These are phyloP conservation scores for Hylomyscus alleni DNA, from an alignment of 2,797 vertebrate species.

Conservation along the genomic window DNA sequence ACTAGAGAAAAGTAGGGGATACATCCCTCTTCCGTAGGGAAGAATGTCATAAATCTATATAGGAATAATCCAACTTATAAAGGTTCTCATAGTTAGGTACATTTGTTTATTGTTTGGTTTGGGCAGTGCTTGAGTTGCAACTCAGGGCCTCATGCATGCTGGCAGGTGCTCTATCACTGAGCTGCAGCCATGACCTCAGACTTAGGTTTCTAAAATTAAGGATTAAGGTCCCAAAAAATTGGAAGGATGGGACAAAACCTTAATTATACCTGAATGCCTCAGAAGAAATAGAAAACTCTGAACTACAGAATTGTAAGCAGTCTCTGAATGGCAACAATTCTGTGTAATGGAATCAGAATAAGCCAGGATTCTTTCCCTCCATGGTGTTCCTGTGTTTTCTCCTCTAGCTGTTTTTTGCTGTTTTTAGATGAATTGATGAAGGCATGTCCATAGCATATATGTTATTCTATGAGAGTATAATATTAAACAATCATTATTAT, in stretches of 20 bases:
- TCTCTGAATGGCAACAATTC: slow-evolving; percentile 51
- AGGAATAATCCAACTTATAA: background rate
- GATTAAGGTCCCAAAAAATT: background rate
- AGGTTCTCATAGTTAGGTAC: background rate
- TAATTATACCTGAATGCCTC: background rate
- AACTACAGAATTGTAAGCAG: slow-evolving; percentile 40
- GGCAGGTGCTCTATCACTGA: background rate
- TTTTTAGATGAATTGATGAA: slow-evolving; percentile 2
- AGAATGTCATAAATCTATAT: background rate
- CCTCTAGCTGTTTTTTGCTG: background rate
- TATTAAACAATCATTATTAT: background rate
- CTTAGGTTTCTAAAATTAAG: slow-evolving; percentile 19
- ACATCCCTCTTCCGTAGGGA: background rate
- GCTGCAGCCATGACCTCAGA: background rate
- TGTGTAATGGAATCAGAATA: background rate
- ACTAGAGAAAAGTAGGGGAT: background rate
- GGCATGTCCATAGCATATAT: background rate
- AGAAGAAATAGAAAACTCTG: slow-evolving; percentile 17
- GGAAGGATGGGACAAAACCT: background rate
- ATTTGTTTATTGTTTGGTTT: background rate
- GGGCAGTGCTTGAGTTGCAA: too few relatives aligned
- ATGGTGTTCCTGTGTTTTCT: slow-evolving; percentile 20
- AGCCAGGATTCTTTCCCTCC: slow-evolving; percentile 27
- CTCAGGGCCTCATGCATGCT: background rate
- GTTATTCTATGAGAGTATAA: slow-evolving; percentile 4